Evolutionary conservation across 2,888 invertebrate genomes (phyloP).

Genomic region (Diplazon laetatorius): DNA sequence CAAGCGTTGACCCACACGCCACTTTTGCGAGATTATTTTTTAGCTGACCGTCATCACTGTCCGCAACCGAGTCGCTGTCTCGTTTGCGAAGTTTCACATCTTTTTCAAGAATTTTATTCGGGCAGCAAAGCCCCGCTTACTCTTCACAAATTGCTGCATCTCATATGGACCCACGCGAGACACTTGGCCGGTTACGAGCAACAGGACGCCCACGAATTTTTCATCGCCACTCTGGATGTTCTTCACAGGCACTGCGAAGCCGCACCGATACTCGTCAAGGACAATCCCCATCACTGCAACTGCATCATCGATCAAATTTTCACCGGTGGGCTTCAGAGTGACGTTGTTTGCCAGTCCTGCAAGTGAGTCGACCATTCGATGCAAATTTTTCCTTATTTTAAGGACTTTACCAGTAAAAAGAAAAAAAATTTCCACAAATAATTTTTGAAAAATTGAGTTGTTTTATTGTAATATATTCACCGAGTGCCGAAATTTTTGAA

Average conservation of each 20-base stretch:
- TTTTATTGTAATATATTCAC: too few species aligned
- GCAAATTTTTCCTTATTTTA: background rate
- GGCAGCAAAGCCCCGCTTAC: constrained; percentile 94
- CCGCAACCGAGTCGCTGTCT: constrained; percentile 91
- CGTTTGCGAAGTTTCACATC: constrained; percentile 96
- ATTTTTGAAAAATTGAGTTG: too few species aligned
- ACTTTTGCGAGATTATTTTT: constrained; percentile 95
- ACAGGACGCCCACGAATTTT: constrained; percentile 99
- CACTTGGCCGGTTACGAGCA: constrained; percentile 98
- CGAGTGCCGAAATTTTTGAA: too few species aligned
- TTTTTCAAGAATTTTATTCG: constrained; percentile 98
- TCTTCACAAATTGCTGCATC: constrained; percentile 93
- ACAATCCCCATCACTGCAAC: constrained; percentile 87
- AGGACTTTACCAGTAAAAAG: too few species aligned
- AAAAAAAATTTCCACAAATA: too few species aligned
- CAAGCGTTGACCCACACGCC: constrained; percentile 97
- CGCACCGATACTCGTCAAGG: constrained; percentile 80
- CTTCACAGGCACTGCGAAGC: constrained; percentile 92
- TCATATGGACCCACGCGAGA: constrained; percentile 98
- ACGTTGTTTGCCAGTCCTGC: constrained; percentile 97
- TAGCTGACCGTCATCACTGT: constrained; percentile 96
- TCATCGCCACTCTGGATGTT: constrained; percentile 96
- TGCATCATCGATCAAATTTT: constrained; percentile 99
- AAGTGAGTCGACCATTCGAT: constrained; percentile 85
- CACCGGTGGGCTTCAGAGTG: constrained; percentile 97